Percentiles rank a stretch among this genome's conserved stretches.
phyloP scores from a whole-genome alignment of 1,140 invertebrate genomes.

The Babylonia areolata region DNA sequence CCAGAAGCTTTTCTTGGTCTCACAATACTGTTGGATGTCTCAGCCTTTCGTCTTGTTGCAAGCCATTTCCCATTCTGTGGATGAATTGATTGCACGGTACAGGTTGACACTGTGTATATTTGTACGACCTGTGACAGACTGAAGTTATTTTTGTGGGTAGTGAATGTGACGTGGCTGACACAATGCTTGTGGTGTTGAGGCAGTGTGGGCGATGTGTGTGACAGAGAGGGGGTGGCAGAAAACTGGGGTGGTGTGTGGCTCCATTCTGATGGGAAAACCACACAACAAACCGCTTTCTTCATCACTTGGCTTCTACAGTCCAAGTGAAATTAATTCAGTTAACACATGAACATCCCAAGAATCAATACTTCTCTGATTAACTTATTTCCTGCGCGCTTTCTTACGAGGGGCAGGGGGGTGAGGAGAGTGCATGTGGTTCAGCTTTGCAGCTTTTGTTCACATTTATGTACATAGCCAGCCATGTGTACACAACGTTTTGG shows the following conservation, averaged over 20 bases:
- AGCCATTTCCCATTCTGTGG: not conserved
- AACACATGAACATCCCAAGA: not conserved
- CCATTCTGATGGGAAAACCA: too few species aligned
- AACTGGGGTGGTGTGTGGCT: not conserved
- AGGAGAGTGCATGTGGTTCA: not conserved
- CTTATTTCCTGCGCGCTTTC: slow-evolving; percentile 5
- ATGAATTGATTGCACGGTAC: not conserved
- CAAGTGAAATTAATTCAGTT: too few species aligned
- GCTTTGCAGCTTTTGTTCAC: not conserved
- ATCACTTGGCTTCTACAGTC: not conserved
- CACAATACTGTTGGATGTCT: not conserved
- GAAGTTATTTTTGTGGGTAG: not conserved
- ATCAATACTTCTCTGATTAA: not conserved
- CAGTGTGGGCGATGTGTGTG: not conserved
- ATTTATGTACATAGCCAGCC: not conserved
- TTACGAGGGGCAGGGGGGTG: not conserved
- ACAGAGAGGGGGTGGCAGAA: not conserved
- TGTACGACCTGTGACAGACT: not conserved
- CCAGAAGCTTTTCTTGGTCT: not conserved
- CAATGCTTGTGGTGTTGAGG: slow-evolving; percentile 15
- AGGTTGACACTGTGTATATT: not conserved
- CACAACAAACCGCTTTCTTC: not conserved
- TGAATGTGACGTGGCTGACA: not conserved
- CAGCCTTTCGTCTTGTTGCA: not conserved
- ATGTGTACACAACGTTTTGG: not conserved